These are phyloP conservation scores for Ammodytes marinus DNA, from an alignment of 2,113 vertebrate species.

Conservation along the genomic window DNA sequence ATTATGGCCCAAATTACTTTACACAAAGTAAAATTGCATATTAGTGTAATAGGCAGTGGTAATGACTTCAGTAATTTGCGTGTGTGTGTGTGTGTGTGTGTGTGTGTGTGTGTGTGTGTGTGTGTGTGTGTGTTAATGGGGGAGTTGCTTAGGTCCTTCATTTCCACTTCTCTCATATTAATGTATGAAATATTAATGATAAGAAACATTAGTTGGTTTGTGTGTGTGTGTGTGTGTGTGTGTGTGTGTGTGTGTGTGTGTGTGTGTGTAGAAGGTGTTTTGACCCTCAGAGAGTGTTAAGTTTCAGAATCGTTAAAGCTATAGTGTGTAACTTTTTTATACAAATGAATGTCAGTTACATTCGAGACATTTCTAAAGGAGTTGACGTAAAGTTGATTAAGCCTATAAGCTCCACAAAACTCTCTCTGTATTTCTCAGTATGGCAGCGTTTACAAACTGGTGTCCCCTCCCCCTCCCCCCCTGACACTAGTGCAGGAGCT, in stretches of 20 bases:
- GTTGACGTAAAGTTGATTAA: too few species aligned
- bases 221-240: background rate
- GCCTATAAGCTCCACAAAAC: too few species aligned
- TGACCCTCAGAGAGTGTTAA: conserved; percentile 20
- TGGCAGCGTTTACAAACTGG: too few species aligned
- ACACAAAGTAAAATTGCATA: conserved; percentile 14
- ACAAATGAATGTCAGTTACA: too few species aligned
- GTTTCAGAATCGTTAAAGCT: background rate
- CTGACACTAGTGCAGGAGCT: too few species aligned
- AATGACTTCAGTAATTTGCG: conserved; percentile 35
- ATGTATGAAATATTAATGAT: conserved; percentile 56
- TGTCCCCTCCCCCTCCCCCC: too few species aligned
- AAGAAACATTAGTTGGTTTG: conserved; percentile 21
- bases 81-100: conserved; percentile 3
- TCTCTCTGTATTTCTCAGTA: too few species aligned
- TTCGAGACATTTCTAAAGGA: too few species aligned
- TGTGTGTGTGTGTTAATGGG: conserved; percentile 1
- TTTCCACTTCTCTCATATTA: conserved; percentile 16
- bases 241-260: too few species aligned
- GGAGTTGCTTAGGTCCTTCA: conserved; percentile 10
- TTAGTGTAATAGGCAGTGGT: conserved; percentile 15
- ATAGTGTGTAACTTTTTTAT: too few species aligned
- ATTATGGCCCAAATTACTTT: conserved; percentile 14
- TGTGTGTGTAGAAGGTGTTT: conserved; percentile 15
- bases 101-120: background rate